Base-by-base conservation (phyloP, 2,113 vertebrate species). In the Columba janthina region DNA sequence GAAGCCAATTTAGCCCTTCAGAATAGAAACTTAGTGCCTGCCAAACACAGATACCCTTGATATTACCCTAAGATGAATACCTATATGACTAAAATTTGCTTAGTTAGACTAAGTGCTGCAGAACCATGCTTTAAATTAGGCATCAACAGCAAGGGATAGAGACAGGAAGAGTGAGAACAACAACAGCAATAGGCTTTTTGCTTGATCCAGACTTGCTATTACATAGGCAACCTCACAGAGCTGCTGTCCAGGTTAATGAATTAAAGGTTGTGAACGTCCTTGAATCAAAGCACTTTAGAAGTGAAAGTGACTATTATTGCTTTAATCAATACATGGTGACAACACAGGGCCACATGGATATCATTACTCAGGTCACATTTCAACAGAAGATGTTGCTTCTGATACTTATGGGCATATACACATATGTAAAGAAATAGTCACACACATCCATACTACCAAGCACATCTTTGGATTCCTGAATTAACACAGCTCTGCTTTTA, bases 391-490 rank as follows among this genome's bases (percentile, higher is more conserved):
- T 24, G 3, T 21, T 69, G 24, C 10, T 88, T 75, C 19, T 75
- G 31, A 17, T 20, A 32, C 11, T 57, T 44, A 14, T 0, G 11
- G 32, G 34, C 40, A 40, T 22, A 9, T 28, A 1, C n/a, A 9
- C 2, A 8, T 4, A 0, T 6, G 9, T 0, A 65, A 12, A 66
- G 15, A 76, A 64, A 4, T 22, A 69, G 4, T 20, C 5, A 4
- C 19, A 60, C 14, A 79, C 12, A n/a, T 10, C 12, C 29, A 13
- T n/a, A 24, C 3, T 29, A 22, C 5, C 1, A 82, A 85, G 34
- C 3, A 15, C 0, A 0, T 4, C 2, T 28, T 65, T 56, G 24
- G 29, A 53, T 69, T 75, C 32, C 34, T 20, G 10, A 79, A 11
- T 42, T 54, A 6, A 36, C 53, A 14, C 9, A 46, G 5, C 5